These are phyloP conservation scores for Ephestia elutella DNA, from an alignment of 1,140 invertebrate genomes.

Conservation along the genomic window DNA sequence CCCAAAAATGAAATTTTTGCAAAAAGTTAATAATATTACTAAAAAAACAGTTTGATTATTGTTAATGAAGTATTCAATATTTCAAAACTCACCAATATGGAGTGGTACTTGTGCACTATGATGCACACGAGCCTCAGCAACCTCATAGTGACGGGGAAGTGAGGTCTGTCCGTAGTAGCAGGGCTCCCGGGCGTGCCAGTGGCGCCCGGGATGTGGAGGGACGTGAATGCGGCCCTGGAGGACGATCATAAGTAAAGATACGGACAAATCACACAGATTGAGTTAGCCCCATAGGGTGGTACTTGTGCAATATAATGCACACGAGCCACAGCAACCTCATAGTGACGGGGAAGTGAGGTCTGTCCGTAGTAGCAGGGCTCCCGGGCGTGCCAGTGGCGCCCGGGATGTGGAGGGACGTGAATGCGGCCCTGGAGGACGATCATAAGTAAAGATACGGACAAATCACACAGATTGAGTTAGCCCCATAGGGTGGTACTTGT, in stretches of 20 bases:
- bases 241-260: too few species aligned
- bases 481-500: conserved; percentile 95
- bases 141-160: conserved; percentile 97
- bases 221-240: conserved; percentile 49
- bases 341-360: conserved; percentile 97
- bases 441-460: too few species aligned
- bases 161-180: conserved; percentile 89
- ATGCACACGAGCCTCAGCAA: conserved; percentile 94
- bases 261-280: too few species aligned
- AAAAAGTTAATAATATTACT: too few species aligned
- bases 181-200: conserved; percentile 41
- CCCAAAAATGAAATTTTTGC: too few species aligned
- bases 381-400: conserved; percentile 26
- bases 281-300: conserved; percentile 94
- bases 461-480: too few species aligned
- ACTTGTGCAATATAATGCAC: conserved; percentile 93
- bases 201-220: conserved; percentile 48
- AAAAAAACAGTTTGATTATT: too few species aligned
- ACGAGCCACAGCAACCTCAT: conserved; percentile 95
- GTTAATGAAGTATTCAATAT: too few species aligned
- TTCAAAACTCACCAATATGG: conserved; percentile 84
- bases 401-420: conserved; percentile 47
- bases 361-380: conserved; percentile 82
- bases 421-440: conserved; percentile 53
- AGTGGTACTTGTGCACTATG: conserved; percentile 95